Percentiles rank a stretch among this genome's conserved stretches.
Conservation (phyloP, 2,888 invertebrate species). For the Microctonus aethiopoides region DNA sequence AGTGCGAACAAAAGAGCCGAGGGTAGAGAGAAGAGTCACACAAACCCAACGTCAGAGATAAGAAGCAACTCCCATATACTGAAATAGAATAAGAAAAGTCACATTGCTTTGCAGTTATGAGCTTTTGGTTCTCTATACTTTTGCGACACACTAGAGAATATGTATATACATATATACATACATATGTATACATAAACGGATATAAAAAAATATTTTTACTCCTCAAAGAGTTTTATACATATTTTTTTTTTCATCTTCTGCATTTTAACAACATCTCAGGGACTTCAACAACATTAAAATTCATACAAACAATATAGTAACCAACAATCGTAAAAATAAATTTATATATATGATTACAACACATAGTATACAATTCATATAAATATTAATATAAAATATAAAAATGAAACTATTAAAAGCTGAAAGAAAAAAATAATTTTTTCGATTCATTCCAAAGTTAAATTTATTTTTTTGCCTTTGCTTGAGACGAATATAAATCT, state of each 20-base stretch:
- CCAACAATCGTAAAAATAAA: no score
- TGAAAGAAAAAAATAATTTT: not conserved
- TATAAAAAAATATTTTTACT: not conserved
- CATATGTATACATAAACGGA: not conserved
- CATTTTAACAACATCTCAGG: not conserved
- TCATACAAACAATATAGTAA: not conserved
- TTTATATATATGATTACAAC: no score
- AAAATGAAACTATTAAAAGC: not conserved
- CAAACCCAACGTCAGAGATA: conserved; percentile 45
- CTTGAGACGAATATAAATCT: not conserved
- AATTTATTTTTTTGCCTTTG: not conserved
- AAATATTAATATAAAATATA: no score
- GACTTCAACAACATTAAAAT: not conserved
- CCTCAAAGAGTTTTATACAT: not conserved
- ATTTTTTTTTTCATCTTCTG: not conserved
- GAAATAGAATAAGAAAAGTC: not conserved
- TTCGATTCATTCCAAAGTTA: no score
- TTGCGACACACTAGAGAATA: not conserved
- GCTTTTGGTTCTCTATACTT: not conserved
- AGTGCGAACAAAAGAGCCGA: conserved; percentile 65
- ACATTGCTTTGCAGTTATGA: not conserved
- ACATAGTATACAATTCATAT: no score
- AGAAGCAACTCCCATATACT: conserved; percentile 37
- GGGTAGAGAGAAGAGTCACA: conserved; percentile 44
- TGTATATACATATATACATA: not conserved